Evolutionary conservation across 2,888 invertebrate genomes (phyloP).

Genomic region (Pachliopta kotzebuea): DNA sequence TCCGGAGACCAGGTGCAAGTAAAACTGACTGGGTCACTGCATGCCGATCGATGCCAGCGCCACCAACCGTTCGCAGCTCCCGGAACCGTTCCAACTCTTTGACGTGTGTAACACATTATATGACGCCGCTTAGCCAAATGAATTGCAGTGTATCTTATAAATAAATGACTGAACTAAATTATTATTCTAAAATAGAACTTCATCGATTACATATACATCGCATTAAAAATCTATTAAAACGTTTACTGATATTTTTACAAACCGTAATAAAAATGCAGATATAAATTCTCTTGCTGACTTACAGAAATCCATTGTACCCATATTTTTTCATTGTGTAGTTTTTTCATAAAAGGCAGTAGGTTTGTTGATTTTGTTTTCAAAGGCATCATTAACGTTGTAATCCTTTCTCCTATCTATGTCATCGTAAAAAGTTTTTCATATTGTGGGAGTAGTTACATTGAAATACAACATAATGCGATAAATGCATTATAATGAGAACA

Average conservation of each 20-base stretch:
- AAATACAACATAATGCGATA: no score
- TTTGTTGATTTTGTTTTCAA: neutral
- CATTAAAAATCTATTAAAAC: no score
- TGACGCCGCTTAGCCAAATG: conserved; percentile 21
- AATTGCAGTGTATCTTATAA: conserved; percentile 28
- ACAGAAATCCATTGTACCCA: no score
- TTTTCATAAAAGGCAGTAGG: neutral
- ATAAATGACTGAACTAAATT: conserved; percentile 20
- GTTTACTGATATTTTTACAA: no score
- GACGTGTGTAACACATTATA: conserved; percentile 21
- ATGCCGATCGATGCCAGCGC: conserved; percentile 32
- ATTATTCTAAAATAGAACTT: conserved; percentile 1
- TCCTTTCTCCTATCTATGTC: neutral
- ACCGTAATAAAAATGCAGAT: no score
- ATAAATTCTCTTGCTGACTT: no score
- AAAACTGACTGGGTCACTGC: conserved; percentile 33
- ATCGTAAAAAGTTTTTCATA: conserved; percentile 1
- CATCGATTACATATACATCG: neutral
- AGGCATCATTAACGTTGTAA: conserved; percentile 2
- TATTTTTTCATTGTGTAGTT: no score
- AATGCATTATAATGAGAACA: no score
- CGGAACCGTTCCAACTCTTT: conserved; percentile 41
- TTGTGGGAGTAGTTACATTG: neutral
- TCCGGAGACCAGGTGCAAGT: conserved; percentile 13
- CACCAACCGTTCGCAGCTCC: conserved; percentile 32